Conservation (phyloP, 2,888 invertebrate species). For the Drosophila dives region DNA sequence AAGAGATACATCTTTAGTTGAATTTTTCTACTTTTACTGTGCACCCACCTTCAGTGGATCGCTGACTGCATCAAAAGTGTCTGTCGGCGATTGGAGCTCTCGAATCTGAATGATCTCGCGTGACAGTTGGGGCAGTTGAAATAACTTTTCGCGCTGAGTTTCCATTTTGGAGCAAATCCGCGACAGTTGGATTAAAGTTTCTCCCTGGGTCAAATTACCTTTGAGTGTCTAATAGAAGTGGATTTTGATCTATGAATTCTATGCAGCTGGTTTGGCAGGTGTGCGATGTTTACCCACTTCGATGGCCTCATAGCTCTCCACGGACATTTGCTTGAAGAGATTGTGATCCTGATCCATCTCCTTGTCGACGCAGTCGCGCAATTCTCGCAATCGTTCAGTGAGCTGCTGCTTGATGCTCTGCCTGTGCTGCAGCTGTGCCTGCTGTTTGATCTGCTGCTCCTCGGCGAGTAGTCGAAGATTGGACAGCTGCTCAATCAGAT, state of each 20-base stretch:
- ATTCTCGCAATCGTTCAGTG: conserved; percentile 85
- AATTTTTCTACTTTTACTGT: background rate
- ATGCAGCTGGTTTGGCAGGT: background rate
- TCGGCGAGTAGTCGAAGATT: conserved; percentile 85
- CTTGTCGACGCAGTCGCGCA: conserved; percentile 86
- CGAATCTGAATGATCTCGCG: conserved; percentile 68
- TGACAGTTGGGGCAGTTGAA: conserved; percentile 81
- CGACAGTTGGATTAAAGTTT: conserved; percentile 87
- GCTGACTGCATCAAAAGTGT: conserved; percentile 52
- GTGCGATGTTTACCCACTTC: conserved; percentile 54
- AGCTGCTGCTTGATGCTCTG: conserved; percentile 85
- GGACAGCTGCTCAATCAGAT: conserved; percentile 80
- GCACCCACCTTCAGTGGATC: conserved; percentile 57
- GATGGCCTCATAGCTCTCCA: conserved; percentile 86
- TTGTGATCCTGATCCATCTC: conserved; percentile 86
- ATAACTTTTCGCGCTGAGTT: conserved; percentile 87
- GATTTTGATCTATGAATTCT: background rate
- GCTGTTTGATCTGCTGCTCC: conserved; percentile 85
- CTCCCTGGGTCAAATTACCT: conserved; percentile 86
- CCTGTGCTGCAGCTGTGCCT: conserved; percentile 85
- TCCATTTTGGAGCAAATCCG: conserved; percentile 89
- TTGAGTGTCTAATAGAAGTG: conserved; percentile 85
- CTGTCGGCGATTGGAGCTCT: conserved; percentile 71
- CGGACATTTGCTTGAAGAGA: conserved; percentile 87
- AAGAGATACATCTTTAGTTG: background rate